Evolutionary conservation across 2,113 vertebrate genomes (phyloP).

Genomic region (Brachyhypopomus gauderio): DNA sequence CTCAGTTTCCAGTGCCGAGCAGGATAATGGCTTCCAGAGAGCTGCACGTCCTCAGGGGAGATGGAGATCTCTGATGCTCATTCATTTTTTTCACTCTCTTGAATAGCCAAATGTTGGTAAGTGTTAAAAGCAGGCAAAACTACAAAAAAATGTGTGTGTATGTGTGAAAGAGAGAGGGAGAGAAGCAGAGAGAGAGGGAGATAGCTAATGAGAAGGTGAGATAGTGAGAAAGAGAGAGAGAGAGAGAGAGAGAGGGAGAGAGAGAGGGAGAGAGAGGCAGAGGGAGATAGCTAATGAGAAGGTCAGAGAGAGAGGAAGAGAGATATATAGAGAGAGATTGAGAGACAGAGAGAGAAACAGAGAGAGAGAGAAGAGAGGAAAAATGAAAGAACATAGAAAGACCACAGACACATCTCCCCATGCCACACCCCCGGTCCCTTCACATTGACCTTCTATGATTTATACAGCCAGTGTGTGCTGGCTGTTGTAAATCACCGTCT

Average conservation of each 20-base stretch:
- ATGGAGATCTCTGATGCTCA: neutral
- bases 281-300: neutral
- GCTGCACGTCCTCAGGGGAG: constrained; percentile 16
- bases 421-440: constrained; percentile 15
- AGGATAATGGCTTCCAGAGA: constrained; percentile 62
- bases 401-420: constrained; percentile 37
- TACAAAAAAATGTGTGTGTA: neutral
- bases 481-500: constrained; percentile 58
- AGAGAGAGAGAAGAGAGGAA: neutral
- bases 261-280: neutral
- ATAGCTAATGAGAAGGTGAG: neutral
- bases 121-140: neutral
- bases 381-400: neutral
- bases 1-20: constrained; percentile 37
- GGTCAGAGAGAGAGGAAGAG: neutral
- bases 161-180: neutral
- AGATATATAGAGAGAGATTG: neutral
- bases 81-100: neutral
- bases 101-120: neutral
- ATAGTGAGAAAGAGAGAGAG: neutral
- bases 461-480: constrained; percentile 47
- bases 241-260: neutral
- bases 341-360: neutral
- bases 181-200: neutral
- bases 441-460: constrained; percentile 60